Evolutionary conservation across 2,888 invertebrate genomes (phyloP), one percentile per base, ranked within the genome.

Genomic region (Maniola hyperantus): DNA sequence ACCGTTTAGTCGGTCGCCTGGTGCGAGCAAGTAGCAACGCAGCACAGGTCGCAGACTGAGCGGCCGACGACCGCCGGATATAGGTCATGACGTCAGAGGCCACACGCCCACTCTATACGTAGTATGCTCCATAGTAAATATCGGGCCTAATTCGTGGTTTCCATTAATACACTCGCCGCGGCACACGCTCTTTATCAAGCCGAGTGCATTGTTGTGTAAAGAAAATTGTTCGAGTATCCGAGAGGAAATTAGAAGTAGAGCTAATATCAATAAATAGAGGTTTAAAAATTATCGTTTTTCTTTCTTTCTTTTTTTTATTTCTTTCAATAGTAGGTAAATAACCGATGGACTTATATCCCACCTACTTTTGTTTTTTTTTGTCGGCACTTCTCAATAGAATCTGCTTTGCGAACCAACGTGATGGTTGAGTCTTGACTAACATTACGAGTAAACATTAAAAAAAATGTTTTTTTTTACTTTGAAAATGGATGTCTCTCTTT

Each of bases 31-130:
- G 55, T 55, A 55, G 1, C 26, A 46, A 33, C 54, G 54, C 50
- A 50, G 20, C 53, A 11, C 61, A 18, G 54, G 53, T 53, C 53
- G 58, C n/a, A 42, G 50, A 51, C 58, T 48, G 50, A 5, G 61
- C 71, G 67, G 71, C 44, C 73, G 69, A 65, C 71, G 72, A 71
- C 74, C 71, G 70, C 39, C 66, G 50, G 65, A 74, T 71, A 71
- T 74, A 71, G 74, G 75, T 70, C 75, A 72, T 74, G 74, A 75
- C 75, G 72, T 72, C 73, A 73, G 64, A 54, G 34, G 54, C 65
- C 67, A 71, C 68, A 67, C 71, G 62, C 72, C 65, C 72, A 65
- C 64, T 67, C 65, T 69, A 71, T 68, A 59, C 67, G 60, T 39
- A 63, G 46, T 34, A 42, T 48, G 51, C 10, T 34, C 44, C 51